A percentile compares a stretch with the other conserved stretches of the same genome.
phyloP scores from a whole-genome alignment of 2,888 invertebrate genomes.

The Oscheius sp. region DNA sequence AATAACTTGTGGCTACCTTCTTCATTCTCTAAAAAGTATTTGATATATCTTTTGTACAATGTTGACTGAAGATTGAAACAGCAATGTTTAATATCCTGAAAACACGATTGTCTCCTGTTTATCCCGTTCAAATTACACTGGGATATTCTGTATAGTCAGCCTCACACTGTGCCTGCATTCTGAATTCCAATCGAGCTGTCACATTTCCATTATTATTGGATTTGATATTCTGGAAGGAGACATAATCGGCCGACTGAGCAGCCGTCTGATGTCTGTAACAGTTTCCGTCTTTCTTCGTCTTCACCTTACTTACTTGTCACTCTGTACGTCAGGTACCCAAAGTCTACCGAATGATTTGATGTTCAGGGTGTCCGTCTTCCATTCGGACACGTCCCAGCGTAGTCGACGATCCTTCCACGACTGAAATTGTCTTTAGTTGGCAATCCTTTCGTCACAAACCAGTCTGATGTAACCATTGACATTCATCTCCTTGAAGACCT shows the following conservation, averaged over 20 bases:
- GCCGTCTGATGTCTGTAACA: slow-evolving; percentile 63
- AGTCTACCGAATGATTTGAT: slow-evolving; percentile 62
- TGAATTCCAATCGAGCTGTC: slow-evolving; percentile 61
- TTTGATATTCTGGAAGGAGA: slow-evolving; percentile 60
- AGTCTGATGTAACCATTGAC: slow-evolving; percentile 65
- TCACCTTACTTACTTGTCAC: slow-evolving; percentile 52
- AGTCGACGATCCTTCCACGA: slow-evolving; percentile 68
- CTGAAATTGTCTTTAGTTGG: slow-evolving; percentile 42
- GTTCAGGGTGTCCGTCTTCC: slow-evolving; percentile 62
- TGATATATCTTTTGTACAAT: slow-evolving; percentile 60
- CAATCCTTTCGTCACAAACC: slow-evolving; percentile 36
- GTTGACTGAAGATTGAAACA: slow-evolving; percentile 63
- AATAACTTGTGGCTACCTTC: too few species aligned
- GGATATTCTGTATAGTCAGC: slow-evolving; percentile 68
- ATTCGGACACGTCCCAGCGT: slow-evolving; percentile 63
- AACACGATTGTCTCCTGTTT: neutral
- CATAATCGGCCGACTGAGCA: slow-evolving; percentile 63
- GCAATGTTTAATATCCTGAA: slow-evolving; percentile 65
- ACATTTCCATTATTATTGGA: slow-evolving; percentile 62
- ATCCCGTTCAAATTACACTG: slow-evolving; percentile 42
- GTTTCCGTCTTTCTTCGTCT: too few species aligned
- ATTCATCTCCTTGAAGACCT: slow-evolving; percentile 71
- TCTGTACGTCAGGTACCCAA: slow-evolving; percentile 68
- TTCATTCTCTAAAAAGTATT: slow-evolving; percentile 59
- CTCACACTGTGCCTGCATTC: slow-evolving; percentile 64